Evolutionary conservation across 2,113 vertebrate genomes (phyloP), one percentile per base, ranked within the genome.

Genomic region (Apeltes quadracus): DNA sequence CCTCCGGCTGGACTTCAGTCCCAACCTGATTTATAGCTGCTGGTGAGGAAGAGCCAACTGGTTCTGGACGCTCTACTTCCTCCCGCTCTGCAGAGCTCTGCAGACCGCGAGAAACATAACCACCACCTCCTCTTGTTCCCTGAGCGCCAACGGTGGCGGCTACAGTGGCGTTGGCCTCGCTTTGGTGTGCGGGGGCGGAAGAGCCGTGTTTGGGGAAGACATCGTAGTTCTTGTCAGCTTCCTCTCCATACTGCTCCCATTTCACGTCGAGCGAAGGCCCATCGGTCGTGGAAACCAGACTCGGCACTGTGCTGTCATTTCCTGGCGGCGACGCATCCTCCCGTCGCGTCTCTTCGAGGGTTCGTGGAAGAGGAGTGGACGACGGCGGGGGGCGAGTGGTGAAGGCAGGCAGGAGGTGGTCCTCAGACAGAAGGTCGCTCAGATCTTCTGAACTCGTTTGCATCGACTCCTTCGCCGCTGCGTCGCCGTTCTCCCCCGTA

Each of bases 391-490:
- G 58, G 22, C 12, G 71, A 57, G 75, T 89, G 1, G 4, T 44
- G 0, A 70, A 85, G 34, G 93, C 83, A 48, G 92, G 88, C 0
- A 56, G 69, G 5, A 95, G 91, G 73, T 67, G 86, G 25, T 92
- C 90, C 69, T 92, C 85, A 0, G 84, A 78, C 43, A 0, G 72
- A 22, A 92, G 59, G 7, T 81, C 11, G 0, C 81, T 80, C 16
- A 80, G 11, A 23, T 76, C 56, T 11, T 76, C 82, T 10, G 70
- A 72, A 23, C 63, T 4, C 1, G 2, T 61, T 56, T 78, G 53
- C n/a, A 41, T 2, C 29, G 68, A 44, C 18, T 32, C 34, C 34
- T 73, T 55, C 25, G 1, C 61, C 1, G 20, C 56, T 55, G 43
- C 0, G 2, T 66, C 59, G 43, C 25, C 61, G 5, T n/a, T 55